A percentile compares a stretch with the other conserved stretches of the same genome.
phyloP scores from a whole-genome alignment of 2,888 invertebrate species.

The Lapara coniferarum region DNA sequence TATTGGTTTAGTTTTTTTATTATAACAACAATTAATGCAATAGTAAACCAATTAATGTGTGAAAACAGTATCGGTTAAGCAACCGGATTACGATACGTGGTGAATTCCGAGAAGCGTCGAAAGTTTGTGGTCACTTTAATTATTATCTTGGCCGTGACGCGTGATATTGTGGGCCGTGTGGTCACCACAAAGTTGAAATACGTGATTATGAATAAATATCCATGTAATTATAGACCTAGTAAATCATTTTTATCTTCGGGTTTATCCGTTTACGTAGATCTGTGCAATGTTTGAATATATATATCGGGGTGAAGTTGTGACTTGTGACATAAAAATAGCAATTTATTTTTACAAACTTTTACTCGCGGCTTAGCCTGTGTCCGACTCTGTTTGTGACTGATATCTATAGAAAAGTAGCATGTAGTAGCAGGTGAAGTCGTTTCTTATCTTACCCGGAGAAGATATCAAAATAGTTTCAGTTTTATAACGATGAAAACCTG shows the following conservation, averaged over 20 bases:
- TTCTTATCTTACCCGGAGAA: too few species aligned
- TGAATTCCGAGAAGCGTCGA: slow-evolving; percentile 17
- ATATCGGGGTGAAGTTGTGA: neutral
- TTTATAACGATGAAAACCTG: too few species aligned
- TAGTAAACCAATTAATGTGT: neutral
- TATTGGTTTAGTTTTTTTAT: too few species aligned
- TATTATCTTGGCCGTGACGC: slow-evolving; percentile 29
- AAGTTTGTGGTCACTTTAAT: slow-evolving; percentile 26
- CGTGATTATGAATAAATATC: neutral
- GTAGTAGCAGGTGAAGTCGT: too few species aligned
- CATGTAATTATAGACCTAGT: neutral
- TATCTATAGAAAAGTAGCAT: too few species aligned
- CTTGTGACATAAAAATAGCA: too few species aligned
- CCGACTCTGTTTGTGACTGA: too few species aligned
- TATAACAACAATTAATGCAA: too few species aligned
- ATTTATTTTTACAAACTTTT: too few species aligned
- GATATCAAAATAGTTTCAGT: too few species aligned
- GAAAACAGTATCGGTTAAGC: neutral
- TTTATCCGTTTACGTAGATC: slow-evolving; percentile 4
- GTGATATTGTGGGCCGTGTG: slow-evolving; percentile 28
- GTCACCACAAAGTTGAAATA: slow-evolving; percentile 3
- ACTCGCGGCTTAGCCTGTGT: too few species aligned
- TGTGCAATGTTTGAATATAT: neutral
- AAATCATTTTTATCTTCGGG: neutral
- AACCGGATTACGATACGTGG: neutral